phyloP scores from a whole-genome alignment of 2,113 vertebrate genomes.

The Pseudorasbora parva region DNA sequence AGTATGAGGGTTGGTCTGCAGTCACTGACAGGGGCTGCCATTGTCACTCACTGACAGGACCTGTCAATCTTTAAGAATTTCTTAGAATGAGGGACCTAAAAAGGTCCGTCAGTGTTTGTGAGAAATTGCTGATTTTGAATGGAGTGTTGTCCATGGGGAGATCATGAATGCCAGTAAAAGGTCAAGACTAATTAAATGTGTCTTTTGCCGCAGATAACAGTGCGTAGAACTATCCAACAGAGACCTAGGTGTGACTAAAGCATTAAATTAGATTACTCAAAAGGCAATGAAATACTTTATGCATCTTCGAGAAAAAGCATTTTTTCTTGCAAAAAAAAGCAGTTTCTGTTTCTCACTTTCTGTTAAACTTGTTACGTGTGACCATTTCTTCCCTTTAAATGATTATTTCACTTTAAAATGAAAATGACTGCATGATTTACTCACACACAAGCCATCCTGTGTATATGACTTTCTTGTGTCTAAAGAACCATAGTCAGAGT shows the following conservation, averaged over 20 bases:
- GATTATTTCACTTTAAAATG: too few species aligned
- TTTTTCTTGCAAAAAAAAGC: too few species aligned
- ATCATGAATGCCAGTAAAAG: constrained; percentile 7
- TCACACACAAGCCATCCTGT: too few species aligned
- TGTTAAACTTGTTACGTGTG: not conserved
- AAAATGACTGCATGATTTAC: too few species aligned
- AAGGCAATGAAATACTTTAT: not conserved
- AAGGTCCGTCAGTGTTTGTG: constrained; percentile 2
- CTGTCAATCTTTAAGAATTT: not conserved
- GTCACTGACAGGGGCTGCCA: not conserved
- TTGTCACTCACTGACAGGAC: not conserved
- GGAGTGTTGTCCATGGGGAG: not conserved
- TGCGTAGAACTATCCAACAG: not conserved
- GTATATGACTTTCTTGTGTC: too few species aligned
- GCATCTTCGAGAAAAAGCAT: not conserved
- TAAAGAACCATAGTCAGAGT: too few species aligned
- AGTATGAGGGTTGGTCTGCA: not conserved
- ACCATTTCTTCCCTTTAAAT: not conserved
- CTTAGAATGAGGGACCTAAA: not conserved
- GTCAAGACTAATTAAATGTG: constrained; percentile 19
- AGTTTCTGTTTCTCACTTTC: not conserved
- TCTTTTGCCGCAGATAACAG: not conserved
- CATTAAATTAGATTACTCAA: not conserved
- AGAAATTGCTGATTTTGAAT: not conserved
- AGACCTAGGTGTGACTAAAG: not conserved